phyloP scores from a whole-genome alignment of 2,113 vertebrate species.

The cattle (Bos taurus) region ARS-UCD2.0 NC_037345.1:27084001-27084500 shows the following conservation, averaged over 20 bases:
- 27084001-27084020: background rate
- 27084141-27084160: background rate
- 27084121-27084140: background rate
- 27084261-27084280: background rate
- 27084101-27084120: background rate
- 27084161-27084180: background rate
- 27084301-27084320: background rate
- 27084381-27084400: background rate
- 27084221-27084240: background rate
- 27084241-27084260: background rate
- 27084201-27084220: background rate
- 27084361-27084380: background rate
- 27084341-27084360: background rate
- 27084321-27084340: background rate
- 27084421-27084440: background rate
- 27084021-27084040: background rate
- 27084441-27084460: background rate
- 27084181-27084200: background rate
- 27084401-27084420: background rate
- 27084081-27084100: background rate
- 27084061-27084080: background rate
- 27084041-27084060: background rate
- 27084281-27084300: background rate
- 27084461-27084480: accelerated
- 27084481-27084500: background rate